Conservation (phyloP, 2,113 vertebrate species). For the Drymodes brunneopygia region DNA sequence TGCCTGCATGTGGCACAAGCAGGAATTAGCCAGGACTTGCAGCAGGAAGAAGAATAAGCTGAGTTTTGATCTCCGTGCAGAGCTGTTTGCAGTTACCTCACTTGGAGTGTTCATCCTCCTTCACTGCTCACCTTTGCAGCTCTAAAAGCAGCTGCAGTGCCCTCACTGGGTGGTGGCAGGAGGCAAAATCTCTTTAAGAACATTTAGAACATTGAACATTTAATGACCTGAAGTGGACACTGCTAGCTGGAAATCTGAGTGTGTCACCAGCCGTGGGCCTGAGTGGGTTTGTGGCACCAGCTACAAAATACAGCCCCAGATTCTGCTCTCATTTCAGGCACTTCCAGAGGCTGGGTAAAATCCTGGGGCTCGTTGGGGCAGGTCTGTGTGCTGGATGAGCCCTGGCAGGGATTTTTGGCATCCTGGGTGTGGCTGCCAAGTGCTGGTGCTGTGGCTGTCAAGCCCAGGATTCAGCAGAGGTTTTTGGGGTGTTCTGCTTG, state of each 20-base stretch:
- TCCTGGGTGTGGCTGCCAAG: not conserved
- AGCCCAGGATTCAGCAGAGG: not conserved
- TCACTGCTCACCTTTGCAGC: not conserved
- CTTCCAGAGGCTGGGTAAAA: not conserved
- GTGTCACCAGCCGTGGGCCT: not conserved
- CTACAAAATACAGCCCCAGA: not conserved
- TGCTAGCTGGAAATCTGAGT: not conserved
- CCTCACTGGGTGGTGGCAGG: not conserved
- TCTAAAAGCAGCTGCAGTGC: not conserved
- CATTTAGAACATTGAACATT: not conserved
- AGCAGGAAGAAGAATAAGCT: not conserved
- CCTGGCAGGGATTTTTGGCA: not conserved
- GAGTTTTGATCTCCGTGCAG: not conserved
- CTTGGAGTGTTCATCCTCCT: not conserved
- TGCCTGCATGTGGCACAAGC: fast-evolving
- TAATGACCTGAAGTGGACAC: not conserved
- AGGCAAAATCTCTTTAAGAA: not conserved
- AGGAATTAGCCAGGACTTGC: not conserved
- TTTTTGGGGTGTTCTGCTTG: fast-evolving
- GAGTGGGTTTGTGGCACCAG: not conserved
- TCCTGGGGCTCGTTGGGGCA: not conserved
- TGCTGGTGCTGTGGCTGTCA: not conserved
- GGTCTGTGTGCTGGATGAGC: not conserved
- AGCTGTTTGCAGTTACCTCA: not conserved
- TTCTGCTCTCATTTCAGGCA: not conserved